Evolutionary conservation across 2,888 invertebrate genomes (phyloP), one percentile per base, ranked within the genome.

Genomic region (Shargacucullia verbasci): DNA sequence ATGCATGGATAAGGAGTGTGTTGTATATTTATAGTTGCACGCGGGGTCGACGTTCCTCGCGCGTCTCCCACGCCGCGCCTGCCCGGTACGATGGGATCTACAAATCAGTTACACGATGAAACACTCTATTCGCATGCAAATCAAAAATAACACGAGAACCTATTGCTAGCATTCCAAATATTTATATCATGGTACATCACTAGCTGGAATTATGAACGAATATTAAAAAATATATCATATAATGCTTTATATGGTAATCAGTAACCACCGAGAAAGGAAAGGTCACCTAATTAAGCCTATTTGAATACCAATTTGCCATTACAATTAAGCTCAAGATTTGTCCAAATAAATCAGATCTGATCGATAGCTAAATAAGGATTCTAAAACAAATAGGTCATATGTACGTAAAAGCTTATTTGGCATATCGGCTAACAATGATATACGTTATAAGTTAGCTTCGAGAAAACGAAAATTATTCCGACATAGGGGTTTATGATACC

Each of bases 41-140:
- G 83, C 89, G 91, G 92, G 92, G 92, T 93, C 92, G 92, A 90
- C 79, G 92, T 87, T 87, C 91, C 89, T 80, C 79, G 71, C 76
- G 73, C 80, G 80, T 91, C 91, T 91, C 92, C 90, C 91, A 91
- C 92, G 90, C 89, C 82, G 90, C 81, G 70, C 58, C 61, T 63
- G 78, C 71, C 66, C 73, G 76, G 74, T 74, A 70, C 82, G 81
- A 85, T 83, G 83, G 81, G 82, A 85, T 88, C 88, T 86, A 87
- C 81, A 85, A 83, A 83, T 80, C 76, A 71, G 68, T 78, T 65
- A 62, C 64, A 73, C 69, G 69, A 78, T 68, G 55, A 64, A 73
- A 71, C 47, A 59, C 53, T 64, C 76, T 75, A 79, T 80, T 81
- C 56, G 73, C 78, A 74, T 65, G 65, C 53, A 55, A 71, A 67